A percentile compares a stretch with the other conserved stretches of the same genome.
These are phyloP conservation scores for Tyria jacobaeae DNA, from an alignment of 2,888 invertebrate genomes.

Conservation along the genomic window DNA sequence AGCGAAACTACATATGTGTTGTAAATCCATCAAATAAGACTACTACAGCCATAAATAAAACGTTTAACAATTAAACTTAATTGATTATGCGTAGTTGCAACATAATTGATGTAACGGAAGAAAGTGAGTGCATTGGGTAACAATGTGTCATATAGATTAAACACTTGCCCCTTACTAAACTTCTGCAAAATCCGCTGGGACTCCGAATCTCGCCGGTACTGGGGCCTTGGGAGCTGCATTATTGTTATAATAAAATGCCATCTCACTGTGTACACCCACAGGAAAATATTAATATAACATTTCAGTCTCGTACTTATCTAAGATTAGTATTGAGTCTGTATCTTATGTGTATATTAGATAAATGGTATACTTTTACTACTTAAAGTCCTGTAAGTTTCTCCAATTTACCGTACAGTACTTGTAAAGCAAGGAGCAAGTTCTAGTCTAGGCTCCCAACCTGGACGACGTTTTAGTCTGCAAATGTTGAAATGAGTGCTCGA, in stretches of 20 bases:
- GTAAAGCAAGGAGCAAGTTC: too few relatives aligned
- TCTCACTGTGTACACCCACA: conserved; percentile 67
- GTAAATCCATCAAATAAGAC: too few relatives aligned
- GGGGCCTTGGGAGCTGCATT: conserved; percentile 61
- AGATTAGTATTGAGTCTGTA: too few relatives aligned
- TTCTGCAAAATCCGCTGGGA: conserved; percentile 36
- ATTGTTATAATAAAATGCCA: conserved; percentile 85
- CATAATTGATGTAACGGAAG: conserved; percentile 64
- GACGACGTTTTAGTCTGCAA: too few relatives aligned
- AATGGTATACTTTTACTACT: too few relatives aligned
- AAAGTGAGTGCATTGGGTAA: conserved; percentile 68
- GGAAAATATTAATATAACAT: conserved; percentile 10
- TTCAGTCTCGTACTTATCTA: not conserved
- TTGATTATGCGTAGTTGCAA: conserved; percentile 25
- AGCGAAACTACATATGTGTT: too few relatives aligned
- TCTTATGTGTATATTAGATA: too few relatives aligned
- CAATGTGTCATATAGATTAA: conserved; percentile 79
- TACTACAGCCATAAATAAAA: not conserved
- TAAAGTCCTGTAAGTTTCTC: too few relatives aligned
- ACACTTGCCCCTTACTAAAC: conserved; percentile 70
- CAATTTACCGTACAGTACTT: not conserved
- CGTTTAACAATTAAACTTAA: conserved; percentile 4
- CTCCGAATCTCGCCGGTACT: conserved; percentile 31
- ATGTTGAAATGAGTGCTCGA: too few relatives aligned
- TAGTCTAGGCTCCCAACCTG: too few relatives aligned